A percentile compares a stretch with the other conserved stretches of the same genome.
Evolutionary conservation across 2,888 invertebrate genomes (phyloP).

Genomic region (Schrankia costaestrigalis): DNA sequence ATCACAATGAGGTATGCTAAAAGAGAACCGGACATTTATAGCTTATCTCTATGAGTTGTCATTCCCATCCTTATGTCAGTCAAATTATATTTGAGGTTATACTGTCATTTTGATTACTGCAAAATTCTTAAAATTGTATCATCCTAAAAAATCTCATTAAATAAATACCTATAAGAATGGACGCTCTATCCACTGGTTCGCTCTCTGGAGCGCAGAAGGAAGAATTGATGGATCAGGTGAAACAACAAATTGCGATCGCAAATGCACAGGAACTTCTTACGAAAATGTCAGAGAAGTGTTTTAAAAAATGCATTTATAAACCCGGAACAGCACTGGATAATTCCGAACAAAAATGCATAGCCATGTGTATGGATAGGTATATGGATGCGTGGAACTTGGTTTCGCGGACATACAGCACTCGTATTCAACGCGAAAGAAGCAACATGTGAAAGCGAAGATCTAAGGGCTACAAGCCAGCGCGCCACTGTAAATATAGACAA

Average conservation of each 20-base stretch:
- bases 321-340: constrained; percentile 94
- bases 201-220: constrained; percentile 87
- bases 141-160: constrained; percentile 13
- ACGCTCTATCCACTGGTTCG: constrained; percentile 76
- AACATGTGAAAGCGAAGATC: constrained; percentile 68
- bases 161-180: constrained; percentile 76
- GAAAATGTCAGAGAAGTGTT: constrained; percentile 99
- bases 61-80: too few species aligned
- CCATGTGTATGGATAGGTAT: constrained; percentile 99
- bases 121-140: constrained; percentile 29
- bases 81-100: constrained; percentile 63
- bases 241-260: constrained; percentile 96
- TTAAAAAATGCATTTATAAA: constrained; percentile 94
- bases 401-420: constrained; percentile 91
- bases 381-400: constrained; percentile 98
- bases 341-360: constrained; percentile 97
- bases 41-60: too few species aligned
- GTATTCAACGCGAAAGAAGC: constrained; percentile 90
- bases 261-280: constrained; percentile 95
- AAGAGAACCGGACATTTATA: too few species aligned
- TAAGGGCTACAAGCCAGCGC: constrained; percentile 38
- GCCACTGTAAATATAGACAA: constrained; percentile 68
- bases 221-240: constrained; percentile 95
- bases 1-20: too few species aligned
- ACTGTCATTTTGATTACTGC: constrained; percentile 25